Base-by-base conservation (phyloP, 2,797 vertebrate genomes). In the Fratercula arctica region DNA sequence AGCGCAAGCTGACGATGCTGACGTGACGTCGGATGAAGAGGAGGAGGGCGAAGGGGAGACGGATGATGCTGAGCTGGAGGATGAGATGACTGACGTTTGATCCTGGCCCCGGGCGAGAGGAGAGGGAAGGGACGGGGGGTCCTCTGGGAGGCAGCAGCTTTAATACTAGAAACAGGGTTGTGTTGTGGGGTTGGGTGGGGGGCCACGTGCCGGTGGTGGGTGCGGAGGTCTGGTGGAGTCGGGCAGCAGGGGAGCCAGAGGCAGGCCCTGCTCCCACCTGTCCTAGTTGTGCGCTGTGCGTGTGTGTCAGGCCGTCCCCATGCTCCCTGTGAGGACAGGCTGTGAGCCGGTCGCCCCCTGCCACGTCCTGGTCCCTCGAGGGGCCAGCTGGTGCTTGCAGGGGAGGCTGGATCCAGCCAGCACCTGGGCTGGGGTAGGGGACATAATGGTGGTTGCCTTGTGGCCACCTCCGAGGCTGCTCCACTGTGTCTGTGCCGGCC, bases 81-180 rank as follows among this genome's bases (percentile, higher is more conserved):
- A 99, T 46, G 99, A 99, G 98, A 99, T 99, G 99, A 99, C 99
- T 2, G 99, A 99, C 4, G 99, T 99, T 97, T 99, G 98, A 99
- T 96, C 73, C 74, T 16, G 87, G 45, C 43, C 51, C 61, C 0
- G n/a, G 89, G 79, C 56, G 0, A 61, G 69, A 88, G 66, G 41
- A 85, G 35, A 45, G 75, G 89, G 64, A 69, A 57, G 85, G 92
- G 75, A 60, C 2, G 39, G 67, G 41, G 48, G 28, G 41, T 88
- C 85, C 82, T 90, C 57, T 3, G 0, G 8, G 69, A 84, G 85
- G 79, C 93, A 85, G 89, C 93, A 93, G 93, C 94, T 95, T 95
- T 91, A 85, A 85, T 80, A 26, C 25, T 45, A 37, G 43, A 60
- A 89, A 11, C 82, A 86, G 94, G 94, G 91, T 94, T 95, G 93